Percentiles rank a stretch among this genome's conserved stretches.
Conservation (phyloP, 2,888 invertebrate species). For the Cephus rjabovi region DNA sequence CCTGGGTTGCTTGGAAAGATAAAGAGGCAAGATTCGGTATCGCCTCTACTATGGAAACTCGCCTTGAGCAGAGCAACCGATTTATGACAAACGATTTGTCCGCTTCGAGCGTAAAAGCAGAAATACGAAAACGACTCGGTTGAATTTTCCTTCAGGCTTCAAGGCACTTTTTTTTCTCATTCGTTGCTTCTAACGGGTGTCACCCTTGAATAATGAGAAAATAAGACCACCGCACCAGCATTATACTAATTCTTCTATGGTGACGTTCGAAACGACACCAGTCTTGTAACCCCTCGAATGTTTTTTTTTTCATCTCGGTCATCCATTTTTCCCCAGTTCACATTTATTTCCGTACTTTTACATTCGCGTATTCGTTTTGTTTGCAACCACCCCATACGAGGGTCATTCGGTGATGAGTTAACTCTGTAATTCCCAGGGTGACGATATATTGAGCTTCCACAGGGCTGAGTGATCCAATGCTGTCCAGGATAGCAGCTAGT, state of each 20-base stretch:
- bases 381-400: too few species aligned
- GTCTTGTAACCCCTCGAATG: too few species aligned
- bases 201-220: slow-evolving; percentile 55
- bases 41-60: neutral
- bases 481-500: neutral
- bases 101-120: slow-evolving; percentile 27
- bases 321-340: too few species aligned
- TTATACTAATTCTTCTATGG: slow-evolving; percentile 7
- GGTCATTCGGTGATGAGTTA: too few species aligned
- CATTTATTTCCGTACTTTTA: too few species aligned
- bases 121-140: slow-evolving; percentile 10
- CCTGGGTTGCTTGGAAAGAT: neutral
- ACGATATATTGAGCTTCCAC: too few species aligned
- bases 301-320: too few species aligned
- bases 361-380: too few species aligned
- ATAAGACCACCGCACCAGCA: slow-evolving; percentile 37
- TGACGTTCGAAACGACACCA: slow-evolving; percentile 29
- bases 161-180: slow-evolving; percentile 23
- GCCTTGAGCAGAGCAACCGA: slow-evolving; percentile 48
- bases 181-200: slow-evolving; percentile 43
- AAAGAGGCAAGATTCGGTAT: slow-evolving; percentile 21
- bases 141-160: slow-evolving; percentile 36
- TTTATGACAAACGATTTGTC: slow-evolving; percentile 61
- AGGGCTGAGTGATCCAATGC: too few species aligned
- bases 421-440: too few species aligned